Evolutionary conservation across 2,113 vertebrate genomes (phyloP).

Genomic region (Ctenodactylus gundi): DNA sequence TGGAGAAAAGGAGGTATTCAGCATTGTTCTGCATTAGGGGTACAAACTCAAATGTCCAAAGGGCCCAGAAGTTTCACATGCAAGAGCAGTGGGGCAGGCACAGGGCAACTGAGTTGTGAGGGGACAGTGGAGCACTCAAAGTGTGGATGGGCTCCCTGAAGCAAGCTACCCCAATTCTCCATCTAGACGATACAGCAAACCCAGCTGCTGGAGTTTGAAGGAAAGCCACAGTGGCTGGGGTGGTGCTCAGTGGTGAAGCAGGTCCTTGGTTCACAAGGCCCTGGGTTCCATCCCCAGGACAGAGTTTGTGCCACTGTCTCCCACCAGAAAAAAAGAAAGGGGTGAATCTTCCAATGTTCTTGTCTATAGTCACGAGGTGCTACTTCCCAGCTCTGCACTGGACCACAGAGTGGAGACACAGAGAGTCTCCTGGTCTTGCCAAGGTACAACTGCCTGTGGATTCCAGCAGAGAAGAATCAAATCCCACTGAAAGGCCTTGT

Average conservation of each 20-base stretch:
- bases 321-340: neutral
- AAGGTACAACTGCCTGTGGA: no score
- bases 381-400: neutral
- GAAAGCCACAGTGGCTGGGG: neutral
- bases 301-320: neutral
- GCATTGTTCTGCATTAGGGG: neutral
- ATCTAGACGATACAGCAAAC: neutral
- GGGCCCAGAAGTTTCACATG: neutral
- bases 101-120: neutral
- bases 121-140: neutral
- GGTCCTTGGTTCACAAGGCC: neutral
- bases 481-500: neutral
- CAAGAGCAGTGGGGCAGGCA: neutral
- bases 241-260: neutral
- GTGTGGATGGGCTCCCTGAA: neutral
- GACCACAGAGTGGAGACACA: neutral
- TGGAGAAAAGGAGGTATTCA: neutral
- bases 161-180: neutral
- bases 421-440: neutral
- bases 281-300: neutral
- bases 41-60: neutral
- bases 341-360: neutral
- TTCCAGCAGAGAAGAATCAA: neutral
- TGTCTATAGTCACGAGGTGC: neutral
- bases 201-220: neutral